Evolutionary conservation across 2,797 vertebrate genomes (phyloP), one percentile per base, ranked within the genome.

Genomic region (Phoeniculus purpureus): DNA sequence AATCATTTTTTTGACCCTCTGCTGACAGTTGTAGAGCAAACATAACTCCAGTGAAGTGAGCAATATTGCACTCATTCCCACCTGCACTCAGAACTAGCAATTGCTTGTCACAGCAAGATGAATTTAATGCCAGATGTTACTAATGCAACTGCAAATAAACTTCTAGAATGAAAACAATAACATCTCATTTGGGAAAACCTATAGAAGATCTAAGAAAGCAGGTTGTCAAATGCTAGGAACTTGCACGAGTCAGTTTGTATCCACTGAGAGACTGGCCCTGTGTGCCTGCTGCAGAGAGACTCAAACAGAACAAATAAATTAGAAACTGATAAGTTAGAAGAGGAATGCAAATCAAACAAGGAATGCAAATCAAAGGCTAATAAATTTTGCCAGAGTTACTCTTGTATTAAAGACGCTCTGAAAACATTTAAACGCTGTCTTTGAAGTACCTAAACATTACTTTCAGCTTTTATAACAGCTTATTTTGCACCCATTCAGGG

Each of bases 361-460:
- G 54, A 82, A 75, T 61, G 19, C 31, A 85, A 94, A 94, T 78
- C 81, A 87, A 87, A 94, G 79, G 66, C 85, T 83, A 93, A 82
- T 79, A 92, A 83, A 87, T 94, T 93, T 94, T 94, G 59, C 92
- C 92, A 85, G 78, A 90, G 86, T 95, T 89, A 56, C 19, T 85
- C 18, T 75, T 45, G 32, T 90, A 83, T 82, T 91, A 94, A 94
- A 80, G 66, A 78, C 92, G 27, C n/a, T 91, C 60, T 94, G 87
- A 92, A 94, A 92, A 47, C 31, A 54, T 48, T 95, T 66, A 72
- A 95, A 88, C 48, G 22, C 40, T 76, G 5, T 22, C 62, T 85
- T 90, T 89, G 70, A 96, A 90, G 43, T 65, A 67, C 89, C 50
- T 89, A 65, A 93, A 92, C 37, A 78, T 10, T 5, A 83, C 51